Base-by-base conservation (phyloP, 2,888 invertebrate species). In the Acanthosepion esculentum region DNA sequence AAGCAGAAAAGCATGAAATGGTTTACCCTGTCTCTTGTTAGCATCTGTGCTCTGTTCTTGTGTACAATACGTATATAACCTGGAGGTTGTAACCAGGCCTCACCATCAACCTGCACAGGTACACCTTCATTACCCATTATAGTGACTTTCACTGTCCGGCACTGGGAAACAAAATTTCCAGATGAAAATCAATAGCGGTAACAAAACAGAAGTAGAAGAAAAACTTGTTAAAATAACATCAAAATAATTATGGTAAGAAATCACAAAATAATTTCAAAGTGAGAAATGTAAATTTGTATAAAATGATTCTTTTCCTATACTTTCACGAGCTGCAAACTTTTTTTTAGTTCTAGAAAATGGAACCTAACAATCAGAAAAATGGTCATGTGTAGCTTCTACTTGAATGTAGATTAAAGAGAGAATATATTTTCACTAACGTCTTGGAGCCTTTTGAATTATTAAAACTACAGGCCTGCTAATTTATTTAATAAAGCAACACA, bases 81-180 rank as follows among this genome's bases (percentile, higher is more conserved):
- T 0, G 99, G 99, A 0, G 99, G 99, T 97, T 99, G 99, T 91
- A 99, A 98, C 99, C 99, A 99, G 2, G 99, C 99, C 97, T 99
- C 99, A 0, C 99, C 99, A 97, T 99, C 99, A 91, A 99, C 99
- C 98, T 99, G 99, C 94, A 99, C 99, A 0, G 99, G 99, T 41
- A 99, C 99, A 94, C 99, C 98, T 98, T 98, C 98, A 96, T 98
- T 97, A 98, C 99, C 99, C 96, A 99, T 98, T 96, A 99, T 99
- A 97, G 99, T 99, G 96, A 99, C 99, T 98, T 99, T 99, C 6
- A 99, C 99, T 91, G 99, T 98, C 96, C 99, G 98, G 97, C 99
- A 99, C 97, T 97, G 96, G 96, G 95, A 95, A 48, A 78, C 23
- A 94, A 95, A 4, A 94, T 26, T 26, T 48, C n/a, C 8, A 55